Conservation (phyloP, 2,797 vertebrate species). For the Poecilia wingei region DNA sequence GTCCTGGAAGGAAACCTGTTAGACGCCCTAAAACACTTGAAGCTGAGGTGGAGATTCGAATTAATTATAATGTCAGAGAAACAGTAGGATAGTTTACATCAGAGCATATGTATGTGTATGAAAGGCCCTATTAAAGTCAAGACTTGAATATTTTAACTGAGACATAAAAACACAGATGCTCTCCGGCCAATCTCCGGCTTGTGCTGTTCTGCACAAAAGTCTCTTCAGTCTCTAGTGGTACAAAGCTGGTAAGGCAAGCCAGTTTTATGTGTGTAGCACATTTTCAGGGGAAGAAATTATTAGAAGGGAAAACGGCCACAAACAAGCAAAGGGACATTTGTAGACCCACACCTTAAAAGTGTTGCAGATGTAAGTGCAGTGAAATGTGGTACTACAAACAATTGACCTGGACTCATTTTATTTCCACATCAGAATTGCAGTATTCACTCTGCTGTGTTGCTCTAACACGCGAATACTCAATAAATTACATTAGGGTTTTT, state of each 20-base stretch:
- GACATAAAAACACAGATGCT: neutral
- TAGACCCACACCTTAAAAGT: neutral
- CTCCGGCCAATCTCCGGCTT: neutral
- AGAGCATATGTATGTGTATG: neutral
- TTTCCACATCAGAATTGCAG: neutral
- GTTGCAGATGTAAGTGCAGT: neutral
- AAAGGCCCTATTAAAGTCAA: neutral
- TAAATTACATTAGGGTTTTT: neutral
- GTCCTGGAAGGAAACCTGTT: neutral
- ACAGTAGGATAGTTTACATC: neutral
- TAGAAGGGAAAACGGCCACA: neutral
- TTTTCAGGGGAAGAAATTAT: neutral
- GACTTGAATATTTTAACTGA: neutral
- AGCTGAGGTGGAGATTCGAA: neutral
- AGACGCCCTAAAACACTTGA: neutral
- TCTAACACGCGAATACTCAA: neutral
- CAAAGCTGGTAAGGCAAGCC: neutral
- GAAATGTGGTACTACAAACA: neutral
- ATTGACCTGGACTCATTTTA: neutral
- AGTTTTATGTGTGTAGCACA: neutral
- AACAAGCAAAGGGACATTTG: neutral
- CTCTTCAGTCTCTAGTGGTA: neutral
- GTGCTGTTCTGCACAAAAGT: neutral
- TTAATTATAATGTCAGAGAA: neutral
- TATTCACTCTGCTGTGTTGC: no score